phyloP scores from a whole-genome alignment of 2,888 invertebrate genomes.

The Plagodis dolabraria region DNA sequence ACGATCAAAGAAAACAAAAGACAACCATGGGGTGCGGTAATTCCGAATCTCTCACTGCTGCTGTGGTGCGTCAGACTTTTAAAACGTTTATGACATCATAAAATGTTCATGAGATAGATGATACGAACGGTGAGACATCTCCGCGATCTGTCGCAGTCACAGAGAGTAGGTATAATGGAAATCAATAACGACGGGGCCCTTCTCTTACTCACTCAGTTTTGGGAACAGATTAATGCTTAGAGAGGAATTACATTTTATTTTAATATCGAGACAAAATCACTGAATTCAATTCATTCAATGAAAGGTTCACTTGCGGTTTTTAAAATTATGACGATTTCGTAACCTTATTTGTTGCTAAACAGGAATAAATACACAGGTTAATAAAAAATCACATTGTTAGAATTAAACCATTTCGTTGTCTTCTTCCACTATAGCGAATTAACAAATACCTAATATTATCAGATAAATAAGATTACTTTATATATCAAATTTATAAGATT shows the following conservation, averaged over 20 bases:
- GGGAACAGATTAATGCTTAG: constrained; percentile 36
- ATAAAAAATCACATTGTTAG: too few relatives aligned
- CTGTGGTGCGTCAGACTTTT: not conserved
- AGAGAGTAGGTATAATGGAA: constrained; percentile 64
- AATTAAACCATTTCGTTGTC: too few relatives aligned
- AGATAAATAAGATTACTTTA: too few relatives aligned
- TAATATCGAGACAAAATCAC: not conserved
- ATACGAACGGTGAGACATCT: constrained; percentile 44
- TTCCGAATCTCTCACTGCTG: too few relatives aligned
- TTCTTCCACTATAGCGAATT: too few relatives aligned
- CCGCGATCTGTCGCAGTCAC: constrained; percentile 48
- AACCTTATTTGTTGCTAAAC: too few relatives aligned
- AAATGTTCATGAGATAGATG: constrained; percentile 19
- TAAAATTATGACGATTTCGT: not conserved
- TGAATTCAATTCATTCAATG: not conserved
- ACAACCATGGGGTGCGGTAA: too few relatives aligned
- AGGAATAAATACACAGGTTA: too few relatives aligned
- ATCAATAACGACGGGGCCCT: constrained; percentile 74
- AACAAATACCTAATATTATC: too few relatives aligned
- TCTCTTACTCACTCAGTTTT: constrained; percentile 63
- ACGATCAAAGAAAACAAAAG: too few relatives aligned
- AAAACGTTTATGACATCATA: constrained; percentile 14
- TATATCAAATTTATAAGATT: too few relatives aligned
- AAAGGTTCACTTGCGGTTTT: not conserved
- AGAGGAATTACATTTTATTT: constrained; percentile 9